Percentiles rank a stretch among this genome's conserved stretches.
phyloP scores from a whole-genome alignment of 2,888 invertebrate species.

The Drosophila dives region DNA sequence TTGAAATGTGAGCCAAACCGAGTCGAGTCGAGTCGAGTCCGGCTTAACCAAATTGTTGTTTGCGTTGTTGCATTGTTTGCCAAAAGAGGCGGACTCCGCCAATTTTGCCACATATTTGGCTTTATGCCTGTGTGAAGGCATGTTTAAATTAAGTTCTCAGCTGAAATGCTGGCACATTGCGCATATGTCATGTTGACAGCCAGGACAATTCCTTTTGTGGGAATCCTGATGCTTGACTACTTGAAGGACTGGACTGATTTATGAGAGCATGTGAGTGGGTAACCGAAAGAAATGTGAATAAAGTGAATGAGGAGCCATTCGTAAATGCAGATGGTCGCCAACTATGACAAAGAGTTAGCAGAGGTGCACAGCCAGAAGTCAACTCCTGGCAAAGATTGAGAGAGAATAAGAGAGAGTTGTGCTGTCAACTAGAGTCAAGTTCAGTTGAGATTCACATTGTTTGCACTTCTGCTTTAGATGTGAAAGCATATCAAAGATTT shows the following conservation, averaged over 20 bases:
- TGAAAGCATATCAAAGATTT: constrained; percentile 2
- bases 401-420: background rate
- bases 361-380: constrained; percentile 11
- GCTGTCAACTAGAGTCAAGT: constrained; percentile 28
- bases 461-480: constrained; percentile 1
- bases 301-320: constrained; percentile 10
- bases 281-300: constrained; percentile 27
- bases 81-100: background rate
- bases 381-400: constrained; percentile 11
- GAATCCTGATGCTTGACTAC: constrained; percentile 2
- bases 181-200: constrained; percentile 71
- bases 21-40: constrained; percentile 14
- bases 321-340: background rate
- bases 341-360: constrained; percentile 28
- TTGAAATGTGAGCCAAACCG: constrained; percentile 40
- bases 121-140: constrained; percentile 53
- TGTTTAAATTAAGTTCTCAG: constrained; percentile 63
- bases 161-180: constrained; percentile 54
- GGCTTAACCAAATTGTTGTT: constrained; percentile 3
- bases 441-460: constrained; percentile 22
- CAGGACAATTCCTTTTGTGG: constrained; percentile 22
- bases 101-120: constrained; percentile 20
- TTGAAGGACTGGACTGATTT: constrained; percentile 37
- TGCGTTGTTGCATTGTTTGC: constrained; percentile 2
- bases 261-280: constrained; percentile 31